Evolutionary conservation across 2,113 vertebrate species (phyloP).

Genomic region (Gobius niger): DNA sequence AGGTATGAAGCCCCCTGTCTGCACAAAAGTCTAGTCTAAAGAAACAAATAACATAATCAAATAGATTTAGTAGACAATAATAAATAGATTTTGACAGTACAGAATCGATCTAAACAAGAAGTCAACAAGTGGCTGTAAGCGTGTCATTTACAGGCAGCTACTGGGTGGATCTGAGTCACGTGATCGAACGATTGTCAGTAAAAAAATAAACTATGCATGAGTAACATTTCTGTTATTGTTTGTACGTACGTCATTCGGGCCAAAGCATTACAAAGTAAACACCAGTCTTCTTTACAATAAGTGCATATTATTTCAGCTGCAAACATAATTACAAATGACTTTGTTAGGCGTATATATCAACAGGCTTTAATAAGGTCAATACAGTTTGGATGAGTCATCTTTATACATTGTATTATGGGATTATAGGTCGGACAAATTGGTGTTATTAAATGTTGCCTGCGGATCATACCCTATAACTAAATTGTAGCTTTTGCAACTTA

Average conservation of each 20-base stretch:
- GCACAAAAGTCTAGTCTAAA: no score
- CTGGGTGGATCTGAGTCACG: neutral
- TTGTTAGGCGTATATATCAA: neutral
- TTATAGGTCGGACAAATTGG: neutral
- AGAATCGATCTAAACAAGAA: no score
- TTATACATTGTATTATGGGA: neutral
- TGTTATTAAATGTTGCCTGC: neutral
- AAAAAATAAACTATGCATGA: constrained; percentile 15
- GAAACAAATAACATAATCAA: no score
- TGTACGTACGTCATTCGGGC: constrained; percentile 26
- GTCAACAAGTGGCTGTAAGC: no score
- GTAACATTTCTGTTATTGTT: constrained; percentile 30
- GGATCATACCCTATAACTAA: no score
- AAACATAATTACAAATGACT: neutral
- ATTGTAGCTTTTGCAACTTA: no score
- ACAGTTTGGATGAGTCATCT: neutral
- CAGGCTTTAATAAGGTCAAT: neutral
- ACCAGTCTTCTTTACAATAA: neutral
- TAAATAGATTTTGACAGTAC: no score
- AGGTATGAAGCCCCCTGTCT: no score
- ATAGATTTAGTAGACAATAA: no score
- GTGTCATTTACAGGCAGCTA: neutral
- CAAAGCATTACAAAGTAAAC: neutral
- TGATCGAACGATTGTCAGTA: neutral
- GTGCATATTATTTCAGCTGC: neutral